Conservation (phyloP, 2,113 vertebrate species). For the Furnarius figulus region DNA sequence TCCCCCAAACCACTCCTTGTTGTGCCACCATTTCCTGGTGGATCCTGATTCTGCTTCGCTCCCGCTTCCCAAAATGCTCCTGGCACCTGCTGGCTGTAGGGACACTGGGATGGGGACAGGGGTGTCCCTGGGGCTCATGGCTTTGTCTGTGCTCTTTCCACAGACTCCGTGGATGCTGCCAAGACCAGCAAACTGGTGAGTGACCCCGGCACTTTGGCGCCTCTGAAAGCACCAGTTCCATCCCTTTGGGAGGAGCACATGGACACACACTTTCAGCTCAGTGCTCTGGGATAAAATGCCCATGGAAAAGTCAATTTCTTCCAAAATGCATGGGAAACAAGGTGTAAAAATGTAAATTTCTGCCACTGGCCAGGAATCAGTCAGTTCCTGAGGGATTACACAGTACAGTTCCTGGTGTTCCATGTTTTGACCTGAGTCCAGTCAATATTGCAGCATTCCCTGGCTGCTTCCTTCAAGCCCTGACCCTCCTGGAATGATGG, state of each 20-base stretch:
- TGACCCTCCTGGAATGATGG: neutral
- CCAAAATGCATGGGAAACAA: rapidly evolving
- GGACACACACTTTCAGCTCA: rapidly evolving
- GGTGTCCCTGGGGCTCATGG: neutral
- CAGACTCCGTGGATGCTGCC: neutral
- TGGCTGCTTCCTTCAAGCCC: neutral
- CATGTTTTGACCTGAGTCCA: rapidly evolving
- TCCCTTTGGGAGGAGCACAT: rapidly evolving
- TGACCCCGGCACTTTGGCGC: neutral
- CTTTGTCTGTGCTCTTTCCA: neutral
- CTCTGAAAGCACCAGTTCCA: neutral
- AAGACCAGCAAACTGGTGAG: slow-evolving; percentile 30
- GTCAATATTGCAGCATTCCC: rapidly evolving
- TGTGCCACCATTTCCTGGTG: neutral
- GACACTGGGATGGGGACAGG: neutral
- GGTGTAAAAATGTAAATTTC: neutral
- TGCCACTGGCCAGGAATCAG: neutral
- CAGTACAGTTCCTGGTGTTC: rapidly evolving
- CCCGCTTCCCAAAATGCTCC: neutral
- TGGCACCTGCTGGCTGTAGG: neutral
- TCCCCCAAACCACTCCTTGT: rapidly evolving
- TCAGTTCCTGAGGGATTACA: neutral
- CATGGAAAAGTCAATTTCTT: rapidly evolving
- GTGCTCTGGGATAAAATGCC: neutral
- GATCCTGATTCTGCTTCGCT: neutral